Conservation (phyloP, 2,888 invertebrate genomes). For the Hedya salicella region DNA sequence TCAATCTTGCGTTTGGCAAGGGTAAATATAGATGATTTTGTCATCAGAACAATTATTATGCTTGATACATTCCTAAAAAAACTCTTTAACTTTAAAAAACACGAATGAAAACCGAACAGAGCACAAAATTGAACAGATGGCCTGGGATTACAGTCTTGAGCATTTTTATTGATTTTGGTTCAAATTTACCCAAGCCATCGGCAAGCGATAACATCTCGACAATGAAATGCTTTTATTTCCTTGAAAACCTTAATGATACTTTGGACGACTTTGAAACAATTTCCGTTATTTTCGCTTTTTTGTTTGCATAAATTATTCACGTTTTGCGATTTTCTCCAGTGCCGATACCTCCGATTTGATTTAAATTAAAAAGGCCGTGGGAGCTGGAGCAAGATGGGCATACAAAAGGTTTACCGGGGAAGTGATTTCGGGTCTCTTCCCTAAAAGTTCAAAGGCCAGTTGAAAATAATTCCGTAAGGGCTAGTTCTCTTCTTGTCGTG, state of each 20-base stretch:
- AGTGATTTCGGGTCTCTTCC: not conserved
- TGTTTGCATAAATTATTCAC: constrained; percentile 17
- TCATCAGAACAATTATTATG: not conserved
- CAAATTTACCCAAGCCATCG: constrained; percentile 9
- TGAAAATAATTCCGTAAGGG: not conserved
- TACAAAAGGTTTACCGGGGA: constrained; percentile 2
- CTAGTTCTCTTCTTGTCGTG: not conserved
- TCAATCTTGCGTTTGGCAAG: no score
- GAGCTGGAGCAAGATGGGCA: not conserved
- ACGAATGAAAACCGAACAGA: not conserved
- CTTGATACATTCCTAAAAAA: not conserved
- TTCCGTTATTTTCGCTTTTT: constrained; percentile 21
- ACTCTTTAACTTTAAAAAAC: not conserved
- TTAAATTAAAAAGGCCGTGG: constrained; percentile 10
- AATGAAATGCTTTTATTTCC: constrained; percentile 25
- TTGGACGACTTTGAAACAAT: constrained; percentile 8
- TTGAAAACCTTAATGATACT: constrained; percentile 13
- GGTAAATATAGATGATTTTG: no score
- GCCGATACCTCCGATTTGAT: constrained; percentile 9
- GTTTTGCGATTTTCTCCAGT: constrained; percentile 10
- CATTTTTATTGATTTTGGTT: constrained; percentile 15
- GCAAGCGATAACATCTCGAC: constrained; percentile 13
- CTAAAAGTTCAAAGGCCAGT: not conserved
- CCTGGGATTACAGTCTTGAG: not conserved
- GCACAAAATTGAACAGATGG: constrained; percentile 2